Conservation (phyloP, 2,888 invertebrate species). For the Metacarcinus magister region DNA sequence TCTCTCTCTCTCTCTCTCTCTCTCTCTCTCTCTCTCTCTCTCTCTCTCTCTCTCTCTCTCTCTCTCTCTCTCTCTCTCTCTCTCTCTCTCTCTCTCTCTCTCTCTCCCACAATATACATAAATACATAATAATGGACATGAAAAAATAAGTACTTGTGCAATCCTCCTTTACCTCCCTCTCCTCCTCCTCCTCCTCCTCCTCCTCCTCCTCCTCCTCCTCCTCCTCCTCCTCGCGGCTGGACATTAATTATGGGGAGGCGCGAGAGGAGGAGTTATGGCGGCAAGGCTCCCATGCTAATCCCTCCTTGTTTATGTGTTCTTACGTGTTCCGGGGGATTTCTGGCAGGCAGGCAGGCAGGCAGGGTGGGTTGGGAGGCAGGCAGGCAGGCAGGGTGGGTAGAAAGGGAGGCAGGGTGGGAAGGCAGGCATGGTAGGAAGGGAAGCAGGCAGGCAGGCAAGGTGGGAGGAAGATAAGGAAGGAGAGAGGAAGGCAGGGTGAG, state of each 20-base stretch:
- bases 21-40: constrained; percentile 39
- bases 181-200: neutral
- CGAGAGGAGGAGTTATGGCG: constrained; percentile 46
- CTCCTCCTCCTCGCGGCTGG: constrained; percentile 29
- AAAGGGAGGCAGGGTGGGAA: neutral
- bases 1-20: constrained; percentile 39
- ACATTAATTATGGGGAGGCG: neutral
- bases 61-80: neutral
- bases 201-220: constrained; percentile 35
- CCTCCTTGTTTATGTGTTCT: constrained; percentile 47
- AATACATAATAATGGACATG: constrained; percentile 33
- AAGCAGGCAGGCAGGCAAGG: neutral
- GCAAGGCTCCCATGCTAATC: constrained; percentile 29
- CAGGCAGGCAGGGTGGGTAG: neutral
- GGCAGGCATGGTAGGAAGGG: neutral
- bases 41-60: constrained; percentile 10
- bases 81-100: neutral
- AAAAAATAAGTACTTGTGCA: neutral
- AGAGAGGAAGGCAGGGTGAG: neutral
- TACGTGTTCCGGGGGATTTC: constrained; percentile 28
- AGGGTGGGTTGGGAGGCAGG: neutral
- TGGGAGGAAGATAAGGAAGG: neutral
- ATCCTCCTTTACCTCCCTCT: neutral
- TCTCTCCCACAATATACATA: neutral
- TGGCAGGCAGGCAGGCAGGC: neutral